phyloP scores from a whole-genome alignment of 2,797 vertebrate genomes.

The Sebastiscus albofasciatus region DNA sequence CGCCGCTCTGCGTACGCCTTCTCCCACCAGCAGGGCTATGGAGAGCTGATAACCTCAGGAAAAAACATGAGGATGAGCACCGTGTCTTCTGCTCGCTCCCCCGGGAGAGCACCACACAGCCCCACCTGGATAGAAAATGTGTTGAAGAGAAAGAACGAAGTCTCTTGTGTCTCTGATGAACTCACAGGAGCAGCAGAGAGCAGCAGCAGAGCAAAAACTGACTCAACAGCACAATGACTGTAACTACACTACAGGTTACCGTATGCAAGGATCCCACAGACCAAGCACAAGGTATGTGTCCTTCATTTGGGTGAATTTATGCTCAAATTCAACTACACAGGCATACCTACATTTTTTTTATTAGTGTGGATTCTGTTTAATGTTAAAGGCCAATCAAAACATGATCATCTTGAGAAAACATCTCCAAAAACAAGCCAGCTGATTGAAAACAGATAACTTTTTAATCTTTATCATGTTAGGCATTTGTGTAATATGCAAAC shows the following conservation, averaged over 20 bases:
- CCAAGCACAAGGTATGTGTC: conserved; percentile 49
- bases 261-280: conserved; percentile 11
- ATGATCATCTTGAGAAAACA: not conserved
- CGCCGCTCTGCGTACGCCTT: conserved; percentile 87
- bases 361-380: not conserved
- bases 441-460: not conserved
- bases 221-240: conserved; percentile 35
- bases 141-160: conserved; percentile 68
- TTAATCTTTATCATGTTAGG: not conserved
- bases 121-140: conserved; percentile 79
- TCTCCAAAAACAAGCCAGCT: not conserved
- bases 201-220: conserved; percentile 6
- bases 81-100: conserved; percentile 54
- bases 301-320: conserved; percentile 17
- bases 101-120: conserved; percentile 64
- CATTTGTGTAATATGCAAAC: not conserved
- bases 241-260: not conserved
- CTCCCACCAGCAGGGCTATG: conserved; percentile 88
- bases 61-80: conserved; percentile 83
- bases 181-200: conserved; percentile 53
- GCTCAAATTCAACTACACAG: conserved; percentile 25
- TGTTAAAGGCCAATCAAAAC: conserved; percentile 8
- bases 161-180: conserved; percentile 48
- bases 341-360: conserved; percentile 37
- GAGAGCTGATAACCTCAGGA: conserved; percentile 89